Evolutionary conservation across 1,140 invertebrate species (phyloP).

Genomic region (Heliconius eleuchia): DNA sequence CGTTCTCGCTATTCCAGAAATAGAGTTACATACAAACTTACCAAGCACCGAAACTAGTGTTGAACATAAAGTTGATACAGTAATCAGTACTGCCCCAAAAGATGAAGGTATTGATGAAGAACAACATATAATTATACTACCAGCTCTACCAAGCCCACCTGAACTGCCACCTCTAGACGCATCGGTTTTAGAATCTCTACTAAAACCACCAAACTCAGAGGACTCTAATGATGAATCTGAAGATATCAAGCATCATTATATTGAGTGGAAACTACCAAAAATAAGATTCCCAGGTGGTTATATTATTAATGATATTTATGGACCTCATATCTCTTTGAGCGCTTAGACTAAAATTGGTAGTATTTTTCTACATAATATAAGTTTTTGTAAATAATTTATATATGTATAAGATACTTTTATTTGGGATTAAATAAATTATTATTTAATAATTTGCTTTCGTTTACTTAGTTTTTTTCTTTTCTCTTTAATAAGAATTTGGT

Average conservation of each 20-base stretch:
- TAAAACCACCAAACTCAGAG: background rate
- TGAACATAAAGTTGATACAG: background rate
- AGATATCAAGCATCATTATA: background rate
- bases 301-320: background rate
- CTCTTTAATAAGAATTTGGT: too few relatives aligned
- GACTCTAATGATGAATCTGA: background rate
- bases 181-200: background rate
- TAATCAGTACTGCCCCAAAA: background rate
- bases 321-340: background rate
- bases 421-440: background rate
- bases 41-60: background rate
- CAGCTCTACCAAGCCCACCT: background rate
- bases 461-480: too few relatives aligned
- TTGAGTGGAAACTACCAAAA: constrained; percentile 4
- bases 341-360: background rate
- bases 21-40: background rate
- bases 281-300: constrained; percentile 10
- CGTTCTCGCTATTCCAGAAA: background rate
- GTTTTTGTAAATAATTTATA: background rate
- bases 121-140: background rate
- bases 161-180: background rate
- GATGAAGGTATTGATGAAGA: background rate
- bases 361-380: background rate
- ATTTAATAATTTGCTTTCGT: background rate
- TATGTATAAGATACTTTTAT: background rate